Evolutionary conservation across 2,888 invertebrate species (phyloP).

Genomic region (Sipunculus nudus): DNA sequence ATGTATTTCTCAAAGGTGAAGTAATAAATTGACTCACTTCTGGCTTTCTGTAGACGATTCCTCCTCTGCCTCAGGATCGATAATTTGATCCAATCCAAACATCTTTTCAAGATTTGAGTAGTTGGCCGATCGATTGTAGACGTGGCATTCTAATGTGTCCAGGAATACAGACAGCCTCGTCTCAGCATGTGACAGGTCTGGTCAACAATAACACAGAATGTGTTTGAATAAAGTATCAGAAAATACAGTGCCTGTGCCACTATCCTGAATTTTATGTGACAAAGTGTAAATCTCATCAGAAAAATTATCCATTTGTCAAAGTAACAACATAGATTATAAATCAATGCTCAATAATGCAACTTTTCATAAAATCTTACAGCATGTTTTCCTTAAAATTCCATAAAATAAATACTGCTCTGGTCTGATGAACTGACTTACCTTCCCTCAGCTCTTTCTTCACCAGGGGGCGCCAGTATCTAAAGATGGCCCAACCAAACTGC

Average conservation of each 20-base stretch:
- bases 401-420: too few relatives aligned
- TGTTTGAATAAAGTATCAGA: not conserved
- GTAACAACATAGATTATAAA: too few relatives aligned
- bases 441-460: conserved; percentile 94
- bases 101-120: conserved; percentile 87
- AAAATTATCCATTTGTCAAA: too few relatives aligned
- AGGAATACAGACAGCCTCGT: conserved; percentile 69
- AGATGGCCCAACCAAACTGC: conserved; percentile 96
- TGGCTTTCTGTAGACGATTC: too few relatives aligned
- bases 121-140: conserved; percentile 89
- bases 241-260: not conserved
- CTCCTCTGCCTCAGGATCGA: not conserved
- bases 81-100: conserved; percentile 81
- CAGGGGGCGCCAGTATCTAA: conserved; percentile 97
- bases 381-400: too few relatives aligned
- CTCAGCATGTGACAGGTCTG: conserved; percentile 94
- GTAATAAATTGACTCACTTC: too few relatives aligned
- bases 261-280: not conserved
- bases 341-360: too few relatives aligned
- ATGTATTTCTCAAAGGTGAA: too few relatives aligned
- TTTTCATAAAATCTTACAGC: too few relatives aligned
- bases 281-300: too few relatives aligned
- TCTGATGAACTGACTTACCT: too few relatives aligned
- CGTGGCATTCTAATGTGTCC: conserved; percentile 83
- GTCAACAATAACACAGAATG: not conserved